Base-by-base conservation (phyloP, 2,888 invertebrate genomes). In the Oligia fasciuncula region DNA sequence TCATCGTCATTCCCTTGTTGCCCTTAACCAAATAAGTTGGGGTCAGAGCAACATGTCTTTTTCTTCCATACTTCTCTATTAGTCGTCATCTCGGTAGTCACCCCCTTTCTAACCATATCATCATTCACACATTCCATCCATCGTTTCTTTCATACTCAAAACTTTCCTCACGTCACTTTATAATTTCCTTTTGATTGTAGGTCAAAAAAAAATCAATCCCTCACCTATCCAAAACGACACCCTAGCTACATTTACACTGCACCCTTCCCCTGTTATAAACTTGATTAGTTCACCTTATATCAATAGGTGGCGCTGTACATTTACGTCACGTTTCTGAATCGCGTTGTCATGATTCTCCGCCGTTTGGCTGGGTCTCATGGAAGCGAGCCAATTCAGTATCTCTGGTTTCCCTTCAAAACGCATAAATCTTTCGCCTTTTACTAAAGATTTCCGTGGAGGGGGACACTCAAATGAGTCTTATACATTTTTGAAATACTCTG, bases 401-500 rank as follows among this genome's bases (percentile, higher is more conserved):
- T 97, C 97, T 97, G 97, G 97, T 97, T 97, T 97, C 97, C 97
- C 97, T 97, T 97, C 97, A 97, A 94, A 94, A 97, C 97, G 97
- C 93, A 97, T 97, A 98, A 97, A 98, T 98, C 98, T 98, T 98
- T 98, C 98, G 98, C 98, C 98, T 97, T 98, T 98, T 97, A 98
- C 98, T 98, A 98, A 98, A 98, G 98, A 98, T 98, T 98, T 97
- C 97, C 97, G 97, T 97, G 97, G 97, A 97, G 97, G 97, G 97
- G 97, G 96, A 97, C 97, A 97, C 97, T 97, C 97, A 97, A 97
- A 98, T 97, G 97, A 97, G 97, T 97, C 97, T 97, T 29, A 19
- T 0, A n/a, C 4, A 81, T 82, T 82, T 81, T 85, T 81, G 82
- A 46, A 81, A 81, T 60, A 46, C 85, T 81, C 54, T 73, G 85